Percentiles rank a stretch among this genome's conserved stretches.
These are phyloP conservation scores for Centruroides sculpturatus DNA, from an alignment of 1,140 invertebrate genomes.

Conservation along the genomic window DNA sequence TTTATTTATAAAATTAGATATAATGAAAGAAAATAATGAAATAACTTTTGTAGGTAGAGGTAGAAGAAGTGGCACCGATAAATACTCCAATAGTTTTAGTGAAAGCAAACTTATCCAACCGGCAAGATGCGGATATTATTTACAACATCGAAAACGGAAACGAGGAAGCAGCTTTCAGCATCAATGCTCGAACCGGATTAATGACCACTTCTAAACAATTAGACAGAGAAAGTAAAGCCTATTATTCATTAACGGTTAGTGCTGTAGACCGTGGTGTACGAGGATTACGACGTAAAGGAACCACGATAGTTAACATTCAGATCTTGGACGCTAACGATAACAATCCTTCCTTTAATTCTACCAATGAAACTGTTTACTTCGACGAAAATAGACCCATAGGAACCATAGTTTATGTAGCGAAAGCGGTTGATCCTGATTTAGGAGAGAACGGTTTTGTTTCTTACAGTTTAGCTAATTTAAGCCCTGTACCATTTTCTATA, in stretches of 20 bases:
- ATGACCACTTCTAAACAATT: slow-evolving; percentile 65
- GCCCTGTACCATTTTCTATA: slow-evolving; percentile 82
- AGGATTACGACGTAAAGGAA: slow-evolving; percentile 39
- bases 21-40: too few relatives aligned
- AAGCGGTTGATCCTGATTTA: slow-evolving; percentile 72
- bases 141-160: slow-evolving; percentile 85
- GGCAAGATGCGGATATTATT: slow-evolving; percentile 62
- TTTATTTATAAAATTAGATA: too few relatives aligned
- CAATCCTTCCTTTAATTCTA: slow-evolving; percentile 62
- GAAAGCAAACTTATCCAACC: slow-evolving; percentile 55
- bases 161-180: slow-evolving; percentile 68
- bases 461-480: slow-evolving; percentile 71
- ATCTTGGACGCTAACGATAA: slow-evolving; percentile 85
- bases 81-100: slow-evolving; percentile 74
- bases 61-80: slow-evolving; percentile 73
- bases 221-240: slow-evolving; percentile 73
- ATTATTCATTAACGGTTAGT: slow-evolving; percentile 80
- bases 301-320: slow-evolving; percentile 74
- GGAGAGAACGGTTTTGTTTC: slow-evolving; percentile 91
- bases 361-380: slow-evolving; percentile 25
- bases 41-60: too few relatives aligned
- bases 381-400: slow-evolving; percentile 80
- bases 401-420: slow-evolving; percentile 60
- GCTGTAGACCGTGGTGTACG: slow-evolving; percentile 60
- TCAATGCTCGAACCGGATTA: slow-evolving; percentile 77